Evolutionary conservation across 2,113 vertebrate genomes (phyloP), one percentile per base, ranked within the genome.

Genomic region (Pleuronectes platessa): DNA sequence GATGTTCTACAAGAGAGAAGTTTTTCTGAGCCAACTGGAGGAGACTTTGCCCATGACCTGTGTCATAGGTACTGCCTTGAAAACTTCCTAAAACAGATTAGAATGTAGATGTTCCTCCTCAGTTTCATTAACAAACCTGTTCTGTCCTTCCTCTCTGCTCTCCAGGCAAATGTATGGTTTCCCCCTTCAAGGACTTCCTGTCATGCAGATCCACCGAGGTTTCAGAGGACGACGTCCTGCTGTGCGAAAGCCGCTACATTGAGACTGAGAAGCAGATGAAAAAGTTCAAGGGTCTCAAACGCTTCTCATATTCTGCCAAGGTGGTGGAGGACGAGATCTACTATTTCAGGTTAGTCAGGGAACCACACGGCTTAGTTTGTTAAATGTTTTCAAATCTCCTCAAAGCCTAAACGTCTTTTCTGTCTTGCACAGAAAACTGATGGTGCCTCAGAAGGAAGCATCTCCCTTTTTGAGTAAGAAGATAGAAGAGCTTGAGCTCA

Each of bases 1-100:
- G 93, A 99, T 99, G 98, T 99, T 99, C 88, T 99, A 99, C 91
- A 97, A 98, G 91, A 97, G 96, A 90, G 98, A 99, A 93, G 96
- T 99, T 75, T 99, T 99, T 89, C 93, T 99, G 83, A 99, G 97
- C 93, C 96, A 95, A 74, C 79, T 98, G 78, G 98, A 99, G 87
- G 98, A 99, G 87, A 96, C 96, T 24, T 96, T 96, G 74, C 96
- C 97, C 0, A 95, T 99, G 94, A 96, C 95, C 58, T 98, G 97
- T 83, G 95, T 99, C 88, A 91, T 96, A 81, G 97, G 98, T 99
- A 95, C 11, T 58, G 35, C 51, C n/a, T 45, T 9, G 3, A 15
- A 2, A 15, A 42, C 21, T 12, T 35, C 60, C 10, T 17, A 24
- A 42, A 9, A 37, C n/a, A 13, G 15, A 8, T 47, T 18, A 26